Base-by-base conservation (phyloP, 2,797 vertebrate species). In the Cuculus canorus region DNA sequence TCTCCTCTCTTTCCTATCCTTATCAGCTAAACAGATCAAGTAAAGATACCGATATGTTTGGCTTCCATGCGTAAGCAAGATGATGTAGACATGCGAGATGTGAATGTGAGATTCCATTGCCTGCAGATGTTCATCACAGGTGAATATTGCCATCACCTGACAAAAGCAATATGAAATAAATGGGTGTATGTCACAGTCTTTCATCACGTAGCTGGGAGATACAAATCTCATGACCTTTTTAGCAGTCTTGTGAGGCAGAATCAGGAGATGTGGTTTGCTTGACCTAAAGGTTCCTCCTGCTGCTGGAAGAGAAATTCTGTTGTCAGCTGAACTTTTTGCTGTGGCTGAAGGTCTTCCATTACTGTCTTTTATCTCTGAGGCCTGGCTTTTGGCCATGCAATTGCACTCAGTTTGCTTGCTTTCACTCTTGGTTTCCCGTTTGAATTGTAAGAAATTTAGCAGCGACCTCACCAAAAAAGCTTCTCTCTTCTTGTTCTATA, bases 201-300 rank as follows among this genome's bases (percentile, higher is more conserved):
- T 93, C 86, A 82, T 95, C 92, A 33, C 73, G 7, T 52, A 48
- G 81, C 89, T 60, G 79, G 59, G 82, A 93, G 90, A 76, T 37
- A 82, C 9, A 70, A 93, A 92, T 87, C 86, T 72, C 61, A 50
- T 94, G 91, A 96, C 92, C 95, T 96, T 94, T 93, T 66, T 66
- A 90, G 78, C 84, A 73, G 78, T 30, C 77, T 93, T 83, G 54
- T 60, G 66, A 92, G 92, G 90, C 92, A 79, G 47, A 82, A 59
- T 69, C 4, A 8, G 70, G 78, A 90, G 63, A 76, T 94, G 90
- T 41, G 83, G 60, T 92, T 88, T 80, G 52, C 63, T 95, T 95
- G 95, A 95, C 35, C 53, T 94, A 77, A 88, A 94, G 86, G 77
- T 88, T 88, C 86, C 33, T 84, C 54, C 77, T 92, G 70, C 75